Conservation (phyloP, 2,797 vertebrate species). For the Australoheros facetus region DNA sequence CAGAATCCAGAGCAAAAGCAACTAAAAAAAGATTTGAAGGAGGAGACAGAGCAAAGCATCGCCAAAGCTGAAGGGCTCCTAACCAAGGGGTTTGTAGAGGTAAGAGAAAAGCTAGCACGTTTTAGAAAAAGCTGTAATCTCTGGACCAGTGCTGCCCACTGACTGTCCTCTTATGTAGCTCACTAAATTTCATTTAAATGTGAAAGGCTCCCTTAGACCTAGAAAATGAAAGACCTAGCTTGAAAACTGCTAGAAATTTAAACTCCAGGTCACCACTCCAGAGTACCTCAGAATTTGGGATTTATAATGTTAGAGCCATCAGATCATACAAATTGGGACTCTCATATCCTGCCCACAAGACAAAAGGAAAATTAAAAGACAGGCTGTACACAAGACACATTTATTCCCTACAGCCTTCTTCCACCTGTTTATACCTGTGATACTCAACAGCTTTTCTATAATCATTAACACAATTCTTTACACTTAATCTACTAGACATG, state of each 20-base stretch:
- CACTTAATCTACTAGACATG: no score
- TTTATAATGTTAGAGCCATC: neutral
- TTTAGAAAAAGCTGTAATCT: neutral
- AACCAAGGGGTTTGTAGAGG: neutral
- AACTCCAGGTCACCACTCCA: neutral
- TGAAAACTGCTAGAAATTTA: neutral
- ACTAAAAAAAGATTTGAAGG: rapidly evolving
- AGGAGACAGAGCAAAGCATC: neutral
- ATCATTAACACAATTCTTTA: no score
- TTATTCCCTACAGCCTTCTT: no score
- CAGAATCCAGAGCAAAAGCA: neutral
- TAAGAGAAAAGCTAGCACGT: neutral
- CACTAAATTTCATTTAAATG: neutral
- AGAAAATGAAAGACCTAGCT: neutral
- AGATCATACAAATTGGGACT: no score
- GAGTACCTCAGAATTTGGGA: neutral
- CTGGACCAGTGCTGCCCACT: neutral
- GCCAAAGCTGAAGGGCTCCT: neutral
- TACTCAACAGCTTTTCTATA: no score
- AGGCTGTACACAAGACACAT: no score
- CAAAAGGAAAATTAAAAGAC: no score
- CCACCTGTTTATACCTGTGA: no score
- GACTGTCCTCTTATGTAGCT: neutral
- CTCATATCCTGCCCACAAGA: no score
- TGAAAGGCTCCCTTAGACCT: neutral